Evolutionary conservation across 1,140 invertebrate species (phyloP), one percentile per base, ranked within the genome.

Genomic region (Trachymyrmex septentrionalis): DNA sequence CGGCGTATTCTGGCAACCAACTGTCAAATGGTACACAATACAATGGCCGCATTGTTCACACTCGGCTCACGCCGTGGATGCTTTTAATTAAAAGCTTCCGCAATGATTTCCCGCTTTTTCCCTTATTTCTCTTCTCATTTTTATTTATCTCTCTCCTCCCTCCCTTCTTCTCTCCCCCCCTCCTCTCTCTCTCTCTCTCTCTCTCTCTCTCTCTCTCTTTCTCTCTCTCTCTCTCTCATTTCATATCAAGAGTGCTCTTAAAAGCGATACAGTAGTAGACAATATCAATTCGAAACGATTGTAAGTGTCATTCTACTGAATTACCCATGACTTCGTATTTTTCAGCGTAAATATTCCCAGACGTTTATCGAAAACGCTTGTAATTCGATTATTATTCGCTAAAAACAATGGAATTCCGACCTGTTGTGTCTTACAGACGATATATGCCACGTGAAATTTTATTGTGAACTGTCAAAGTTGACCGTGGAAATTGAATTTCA

Each of bases 51-150:
- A 93, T 94, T 93, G 93, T 94, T 92, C 88, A 71, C 72, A 75
- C 63, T 59, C 87, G n/a, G 88, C 81, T 88, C 78, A 80, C 85
- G 73, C 86, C 86, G 73, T 85, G 48, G 85, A 87, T 86, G 91
- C 90, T 93, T 93, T 93, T 94, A 93, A 94, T 94, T 94, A 94
- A 94, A 81, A 94, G 82, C 86, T 63, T 69, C 78, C 89, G 87
- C 88, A 50, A 73, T 78, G 78, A 86, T 90, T 92, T 67, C 86
- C 78, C 82, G 90, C 87, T 71, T 85, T 90, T 64, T 61, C 14
- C 63, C 66, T 84, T 86, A 82, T 87, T 88, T 55, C 5, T 67
- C 5, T 61, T n/a, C 24, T 10, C 10, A 16, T 69, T 64, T 73
- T 86, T 66, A 66, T 86, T 78, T 66, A 72, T 72, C 10, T 69